Evolutionary conservation across 1,140 invertebrate genomes (phyloP).

Genomic region (Drosophila repletoides): DNA sequence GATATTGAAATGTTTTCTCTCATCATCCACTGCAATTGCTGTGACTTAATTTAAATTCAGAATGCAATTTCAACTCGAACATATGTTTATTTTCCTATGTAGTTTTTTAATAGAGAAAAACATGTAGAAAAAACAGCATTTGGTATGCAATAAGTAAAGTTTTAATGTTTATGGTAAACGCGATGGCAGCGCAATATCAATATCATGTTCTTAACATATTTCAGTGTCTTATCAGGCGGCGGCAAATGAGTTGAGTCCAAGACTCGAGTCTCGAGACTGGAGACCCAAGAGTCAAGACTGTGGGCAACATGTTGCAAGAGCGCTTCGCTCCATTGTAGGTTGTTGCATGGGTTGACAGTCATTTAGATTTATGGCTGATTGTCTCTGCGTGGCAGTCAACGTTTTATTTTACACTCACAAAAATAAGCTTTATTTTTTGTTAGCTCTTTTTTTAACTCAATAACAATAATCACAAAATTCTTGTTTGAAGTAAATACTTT

Average conservation of each 20-base stretch:
- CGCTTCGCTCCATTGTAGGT: conserved; percentile 62
- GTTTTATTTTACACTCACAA: conserved; percentile 64
- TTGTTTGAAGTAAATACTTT: too few species aligned
- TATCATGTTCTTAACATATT: conserved; percentile 75
- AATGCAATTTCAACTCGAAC: too few species aligned
- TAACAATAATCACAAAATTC: too few species aligned
- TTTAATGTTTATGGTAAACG: conserved; percentile 68
- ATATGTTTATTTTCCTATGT: too few species aligned
- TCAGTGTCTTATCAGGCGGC: conserved; percentile 75
- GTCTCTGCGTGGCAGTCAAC: conserved; percentile 65
- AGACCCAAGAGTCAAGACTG: too few species aligned
- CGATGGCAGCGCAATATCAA: conserved; percentile 67
- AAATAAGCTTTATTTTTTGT: too few species aligned
- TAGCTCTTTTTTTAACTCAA: too few species aligned
- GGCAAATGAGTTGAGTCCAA: conserved; percentile 57
- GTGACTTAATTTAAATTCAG: too few species aligned
- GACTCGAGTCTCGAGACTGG: not conserved
- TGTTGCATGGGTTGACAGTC: conserved; percentile 73
- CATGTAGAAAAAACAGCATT: conserved; percentile 30
- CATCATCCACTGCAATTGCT: too few species aligned
- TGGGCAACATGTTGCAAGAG: conserved; percentile 72
- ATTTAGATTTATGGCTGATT: conserved; percentile 82
- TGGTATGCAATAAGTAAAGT: conserved; percentile 51
- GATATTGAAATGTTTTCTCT: too few species aligned
- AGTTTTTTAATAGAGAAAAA: too few species aligned